These are phyloP conservation scores for Otis tarda DNA, from an alignment of 2,113 vertebrate species.

Conservation along the genomic window DNA sequence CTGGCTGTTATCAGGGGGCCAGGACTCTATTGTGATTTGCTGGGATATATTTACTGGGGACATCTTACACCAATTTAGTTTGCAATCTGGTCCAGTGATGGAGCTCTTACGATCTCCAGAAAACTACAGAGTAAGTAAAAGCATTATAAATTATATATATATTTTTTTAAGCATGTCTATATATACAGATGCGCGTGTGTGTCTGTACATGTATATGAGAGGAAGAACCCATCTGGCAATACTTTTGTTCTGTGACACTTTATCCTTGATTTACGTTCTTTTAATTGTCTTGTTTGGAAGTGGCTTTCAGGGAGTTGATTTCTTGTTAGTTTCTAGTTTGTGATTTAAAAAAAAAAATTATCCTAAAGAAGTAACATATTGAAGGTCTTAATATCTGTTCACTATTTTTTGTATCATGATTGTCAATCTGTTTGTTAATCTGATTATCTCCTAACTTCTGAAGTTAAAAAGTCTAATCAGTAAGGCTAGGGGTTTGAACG, in stretches of 20 bases:
- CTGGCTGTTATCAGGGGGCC: conserved; percentile 80
- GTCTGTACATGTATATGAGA: too few relatives aligned
- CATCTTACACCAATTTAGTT: conserved; percentile 71
- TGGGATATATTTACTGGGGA: conserved; percentile 78
- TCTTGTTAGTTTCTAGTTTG: background rate
- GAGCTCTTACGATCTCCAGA: conserved; percentile 70
- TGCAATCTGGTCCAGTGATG: conserved; percentile 75
- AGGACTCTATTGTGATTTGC: conserved; percentile 74
- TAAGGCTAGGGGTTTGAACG: background rate
- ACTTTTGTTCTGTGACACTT: background rate
- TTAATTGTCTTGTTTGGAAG: background rate
- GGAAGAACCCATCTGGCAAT: background rate
- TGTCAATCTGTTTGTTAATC: background rate
- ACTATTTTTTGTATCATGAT: background rate
- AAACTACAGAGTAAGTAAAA: conserved; percentile 73
- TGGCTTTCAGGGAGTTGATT: background rate
- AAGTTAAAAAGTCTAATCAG: background rate
- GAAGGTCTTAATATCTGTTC: background rate
- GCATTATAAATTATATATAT: background rate
- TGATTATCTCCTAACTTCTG: background rate
- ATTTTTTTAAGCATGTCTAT: background rate
- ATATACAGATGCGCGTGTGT: background rate
- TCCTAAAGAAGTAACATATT: background rate
- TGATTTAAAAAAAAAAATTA: background rate
- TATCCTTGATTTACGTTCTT: background rate